Evolutionary conservation across 2,888 invertebrate genomes (phyloP), one percentile per base, ranked within the genome.

Genomic region (Pyrrhosoma nymphula): DNA sequence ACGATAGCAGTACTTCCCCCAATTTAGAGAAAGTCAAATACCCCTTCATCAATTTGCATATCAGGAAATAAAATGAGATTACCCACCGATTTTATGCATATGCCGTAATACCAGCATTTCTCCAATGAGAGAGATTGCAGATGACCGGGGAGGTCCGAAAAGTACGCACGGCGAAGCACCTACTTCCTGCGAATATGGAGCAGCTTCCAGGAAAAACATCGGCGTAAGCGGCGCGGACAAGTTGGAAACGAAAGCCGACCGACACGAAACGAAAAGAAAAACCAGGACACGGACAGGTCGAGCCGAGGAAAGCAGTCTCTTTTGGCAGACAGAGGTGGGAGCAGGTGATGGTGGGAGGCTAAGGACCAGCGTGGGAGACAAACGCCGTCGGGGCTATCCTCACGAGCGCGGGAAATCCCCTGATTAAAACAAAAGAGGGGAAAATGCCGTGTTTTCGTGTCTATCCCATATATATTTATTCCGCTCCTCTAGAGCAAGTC

Each of bases 171-270:
- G 60, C 91, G 2, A 18, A 47, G 26, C n/a, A n/a, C 47, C 69
- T 18, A 93, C n/a, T 93, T 69, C 93, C 69, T 39, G n/a, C 8
- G 55, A 93, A 93, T 60, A 93, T 47, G 69, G 93, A 63, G 75
- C 93, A 69, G 69, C 69, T 93, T 69, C 93, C 69, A 63, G 93
- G 93, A 93, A 93, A 90, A 93, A 10, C 60, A 14, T 69, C 26
- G 16, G 69, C 35, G 60, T 39, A 10, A 20, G 55, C 10, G 63
- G 47, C 30, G 35, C 82, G 63, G n/a, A 56, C 18, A 63, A 20
- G 63, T 63, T 47, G 47, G 93, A 93, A 93, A 75, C 47, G 93
- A 93, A 93, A 93, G 93, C 69, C 93, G 69, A 55, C 69, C 47
- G 93, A 93, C 12, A 47, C 39, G 55, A 60, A 82, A 82, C 82